These are phyloP conservation scores for Eumacrocentrus americanus DNA, from an alignment of 2,888 invertebrate genomes.

Conservation along the genomic window DNA sequence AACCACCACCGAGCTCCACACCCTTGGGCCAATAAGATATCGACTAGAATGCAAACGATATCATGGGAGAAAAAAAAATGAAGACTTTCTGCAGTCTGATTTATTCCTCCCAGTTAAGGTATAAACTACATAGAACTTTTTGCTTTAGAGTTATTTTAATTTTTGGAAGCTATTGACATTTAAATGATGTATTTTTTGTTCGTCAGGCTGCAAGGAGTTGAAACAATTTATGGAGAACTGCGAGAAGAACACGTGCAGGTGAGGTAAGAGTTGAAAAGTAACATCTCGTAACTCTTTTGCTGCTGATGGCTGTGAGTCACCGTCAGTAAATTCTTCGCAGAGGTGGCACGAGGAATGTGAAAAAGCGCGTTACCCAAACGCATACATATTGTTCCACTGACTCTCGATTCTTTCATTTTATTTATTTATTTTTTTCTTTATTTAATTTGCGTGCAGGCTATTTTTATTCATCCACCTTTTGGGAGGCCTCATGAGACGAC, in stretches of 20 bases:
- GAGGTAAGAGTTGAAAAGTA: too few relatives aligned
- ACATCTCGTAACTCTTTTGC: too few relatives aligned
- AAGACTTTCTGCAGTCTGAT: not conserved
- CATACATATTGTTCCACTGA: not conserved
- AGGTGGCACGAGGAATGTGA: constrained; percentile 6
- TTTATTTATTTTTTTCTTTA: not conserved
- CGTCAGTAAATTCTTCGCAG: too few relatives aligned
- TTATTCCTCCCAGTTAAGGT: not conserved
- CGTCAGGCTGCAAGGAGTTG: too few relatives aligned
- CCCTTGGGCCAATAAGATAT: constrained; percentile 30
- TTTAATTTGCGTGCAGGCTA: too few relatives aligned
- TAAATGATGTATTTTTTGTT: too few relatives aligned
- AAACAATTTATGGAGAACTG: too few relatives aligned
- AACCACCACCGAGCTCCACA: constrained; percentile 31
- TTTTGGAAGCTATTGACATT: too few relatives aligned
- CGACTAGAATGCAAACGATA: constrained; percentile 1
- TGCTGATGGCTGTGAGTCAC: too few relatives aligned
- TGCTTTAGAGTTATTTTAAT: too few relatives aligned
- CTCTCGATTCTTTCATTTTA: not conserved
- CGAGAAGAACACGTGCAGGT: too few relatives aligned
- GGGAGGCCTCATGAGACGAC: not conserved
- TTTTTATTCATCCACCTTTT: not conserved
- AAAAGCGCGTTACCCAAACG: constrained; percentile 1
- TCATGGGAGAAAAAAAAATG: constrained; percentile 4
- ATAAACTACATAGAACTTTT: too few relatives aligned